phyloP scores from a whole-genome alignment of 2,113 vertebrate genomes.

The Cyanoramphus novaezelandiae region DNA sequence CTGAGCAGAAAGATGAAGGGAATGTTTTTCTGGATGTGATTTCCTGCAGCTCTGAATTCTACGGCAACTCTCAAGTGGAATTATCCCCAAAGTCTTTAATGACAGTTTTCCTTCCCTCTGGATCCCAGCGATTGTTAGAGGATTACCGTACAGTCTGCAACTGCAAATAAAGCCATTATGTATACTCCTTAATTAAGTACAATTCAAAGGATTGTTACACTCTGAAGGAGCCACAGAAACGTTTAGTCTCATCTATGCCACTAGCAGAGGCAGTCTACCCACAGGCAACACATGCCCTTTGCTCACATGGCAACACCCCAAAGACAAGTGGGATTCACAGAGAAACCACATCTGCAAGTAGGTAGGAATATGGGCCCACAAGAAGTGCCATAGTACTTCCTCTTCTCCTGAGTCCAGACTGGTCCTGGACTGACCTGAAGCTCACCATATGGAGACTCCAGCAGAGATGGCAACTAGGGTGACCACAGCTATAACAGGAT shows the following conservation, averaged over 20 bases:
- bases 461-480: not conserved
- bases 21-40: not conserved
- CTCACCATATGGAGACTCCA: not conserved
- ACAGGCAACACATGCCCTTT: not conserved
- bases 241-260: not conserved
- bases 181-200: not conserved
- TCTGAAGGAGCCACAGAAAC: not conserved
- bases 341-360: not conserved
- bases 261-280: not conserved
- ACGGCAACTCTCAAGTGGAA: not conserved
- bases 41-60: not conserved
- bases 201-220: not conserved
- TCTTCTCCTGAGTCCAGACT: not conserved
- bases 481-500: not conserved
- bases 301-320: not conserved
- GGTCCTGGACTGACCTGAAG: not conserved
- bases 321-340: not conserved
- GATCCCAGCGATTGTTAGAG: not conserved
- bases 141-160: not conserved
- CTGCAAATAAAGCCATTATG: slow-evolving; percentile 1
- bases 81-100: slow-evolving; percentile 1
- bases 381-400: rapidly evolving
- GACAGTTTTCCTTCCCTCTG: not conserved
- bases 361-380: not conserved
- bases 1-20: not conserved